Evolutionary conservation across 1,140 invertebrate species (phyloP).

Genomic region (Psix sp.): DNA sequence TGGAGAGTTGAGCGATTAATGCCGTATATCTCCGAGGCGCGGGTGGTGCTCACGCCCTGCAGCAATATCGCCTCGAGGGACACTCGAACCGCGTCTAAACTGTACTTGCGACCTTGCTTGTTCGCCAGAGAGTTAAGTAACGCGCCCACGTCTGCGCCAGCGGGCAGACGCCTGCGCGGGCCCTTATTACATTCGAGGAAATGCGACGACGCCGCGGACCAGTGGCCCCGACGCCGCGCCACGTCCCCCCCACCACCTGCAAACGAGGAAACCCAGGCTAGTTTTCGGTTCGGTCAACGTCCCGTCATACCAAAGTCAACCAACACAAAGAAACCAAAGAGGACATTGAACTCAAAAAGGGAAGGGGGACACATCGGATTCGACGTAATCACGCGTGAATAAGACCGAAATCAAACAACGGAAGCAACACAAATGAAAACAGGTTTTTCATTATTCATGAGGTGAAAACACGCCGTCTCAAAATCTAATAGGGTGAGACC

Average conservation of each 20-base stretch:
- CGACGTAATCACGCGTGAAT: no score
- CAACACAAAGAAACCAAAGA: conserved; percentile 41
- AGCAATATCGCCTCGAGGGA: conserved; percentile 79
- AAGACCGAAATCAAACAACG: no score
- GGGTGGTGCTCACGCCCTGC: conserved; percentile 77
- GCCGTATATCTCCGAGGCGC: conserved; percentile 77
- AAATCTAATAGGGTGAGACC: conserved; percentile 22
- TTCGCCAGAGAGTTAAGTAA: conserved; percentile 74
- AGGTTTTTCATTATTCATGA: conserved; percentile 34
- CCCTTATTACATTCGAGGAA: conserved; percentile 73
- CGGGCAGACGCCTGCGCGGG: conserved; percentile 62
- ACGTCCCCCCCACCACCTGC: conserved; percentile 75
- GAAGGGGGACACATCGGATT: neutral
- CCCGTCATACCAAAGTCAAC: conserved; percentile 47
- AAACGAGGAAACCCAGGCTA: conserved; percentile 76
- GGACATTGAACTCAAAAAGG: conserved; percentile 53
- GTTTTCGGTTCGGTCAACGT: conserved; percentile 69
- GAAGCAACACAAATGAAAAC: neutral
- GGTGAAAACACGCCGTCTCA: conserved; percentile 23
- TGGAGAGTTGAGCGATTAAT: conserved; percentile 79
- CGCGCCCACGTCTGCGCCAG: conserved; percentile 72
- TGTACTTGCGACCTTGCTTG: conserved; percentile 77
- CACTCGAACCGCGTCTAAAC: conserved; percentile 75
- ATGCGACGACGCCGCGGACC: conserved; percentile 65
- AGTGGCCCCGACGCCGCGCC: conserved; percentile 68